phyloP scores from a whole-genome alignment of 92 coral and sea anemone genomes.

The Paramuricea clavata region DNA sequence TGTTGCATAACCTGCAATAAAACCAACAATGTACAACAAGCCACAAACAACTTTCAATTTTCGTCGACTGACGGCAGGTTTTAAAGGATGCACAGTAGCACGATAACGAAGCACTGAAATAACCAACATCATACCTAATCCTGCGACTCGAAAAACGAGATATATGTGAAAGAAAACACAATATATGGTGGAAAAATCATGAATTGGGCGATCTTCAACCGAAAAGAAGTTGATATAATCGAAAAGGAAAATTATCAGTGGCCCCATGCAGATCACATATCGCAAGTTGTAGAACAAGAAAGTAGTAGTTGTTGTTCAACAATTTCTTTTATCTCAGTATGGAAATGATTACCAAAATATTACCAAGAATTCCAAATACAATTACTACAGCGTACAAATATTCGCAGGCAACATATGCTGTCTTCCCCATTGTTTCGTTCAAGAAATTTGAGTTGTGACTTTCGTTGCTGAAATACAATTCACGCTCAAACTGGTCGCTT shows the following conservation, averaged over 20 bases:
- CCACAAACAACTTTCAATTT: background rate
- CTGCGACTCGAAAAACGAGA: background rate
- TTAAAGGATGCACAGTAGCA: background rate
- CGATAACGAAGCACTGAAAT: background rate
- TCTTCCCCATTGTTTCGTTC: background rate
- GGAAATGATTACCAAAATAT: background rate
- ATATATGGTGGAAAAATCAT: background rate
- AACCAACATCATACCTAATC: background rate
- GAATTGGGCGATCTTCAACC: too few species aligned
- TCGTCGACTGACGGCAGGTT: background rate
- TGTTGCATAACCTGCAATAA: background rate
- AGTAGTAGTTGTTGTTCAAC: background rate
- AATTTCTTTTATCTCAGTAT: background rate
- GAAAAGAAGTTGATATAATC: background rate
- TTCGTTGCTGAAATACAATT: background rate
- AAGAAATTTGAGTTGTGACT: background rate
- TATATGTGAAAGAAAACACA: background rate
- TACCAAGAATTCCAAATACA: background rate
- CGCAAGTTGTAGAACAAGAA: background rate
- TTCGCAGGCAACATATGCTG: background rate
- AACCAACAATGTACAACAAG: background rate
- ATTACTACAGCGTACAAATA: background rate
- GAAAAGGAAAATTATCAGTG: background rate
- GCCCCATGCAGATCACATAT: background rate
- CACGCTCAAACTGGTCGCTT: too few species aligned